These are phyloP conservation scores for Dipus sagitta DNA, from an alignment of 2,797 vertebrate species.

Conservation along the genomic window DNA sequence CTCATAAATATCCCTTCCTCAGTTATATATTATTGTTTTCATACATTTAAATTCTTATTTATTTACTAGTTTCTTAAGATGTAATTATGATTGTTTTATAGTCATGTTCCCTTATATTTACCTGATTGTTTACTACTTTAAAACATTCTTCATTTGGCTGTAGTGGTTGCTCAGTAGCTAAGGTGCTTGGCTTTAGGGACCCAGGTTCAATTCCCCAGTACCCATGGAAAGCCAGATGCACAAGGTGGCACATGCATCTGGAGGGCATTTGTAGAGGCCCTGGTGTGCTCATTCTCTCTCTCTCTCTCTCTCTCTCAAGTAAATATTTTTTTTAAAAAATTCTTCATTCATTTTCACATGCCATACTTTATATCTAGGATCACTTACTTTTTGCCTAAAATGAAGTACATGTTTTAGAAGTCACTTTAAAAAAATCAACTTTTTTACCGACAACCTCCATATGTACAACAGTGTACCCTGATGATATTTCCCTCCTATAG, in stretches of 20 bases:
- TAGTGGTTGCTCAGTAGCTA: too few relatives aligned
- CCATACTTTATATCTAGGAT: neutral
- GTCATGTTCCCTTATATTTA: conserved; percentile 38
- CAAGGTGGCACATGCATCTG: too few relatives aligned
- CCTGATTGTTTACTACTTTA: neutral
- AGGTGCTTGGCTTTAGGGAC: too few relatives aligned
- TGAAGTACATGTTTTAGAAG: neutral
- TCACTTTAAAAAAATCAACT: neutral
- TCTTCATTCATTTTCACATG: neutral
- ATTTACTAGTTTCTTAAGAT: neutral
- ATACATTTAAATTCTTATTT: neutral
- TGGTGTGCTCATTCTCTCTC: too few relatives aligned
- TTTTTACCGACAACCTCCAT: too few relatives aligned
- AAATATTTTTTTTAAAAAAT: neutral
- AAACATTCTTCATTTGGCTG: too few relatives aligned
- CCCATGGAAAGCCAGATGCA: too few relatives aligned
- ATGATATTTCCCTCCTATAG: too few relatives aligned
- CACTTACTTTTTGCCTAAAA: neutral
- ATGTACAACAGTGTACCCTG: too few relatives aligned
- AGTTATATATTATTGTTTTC: neutral
- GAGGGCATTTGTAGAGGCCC: too few relatives aligned
- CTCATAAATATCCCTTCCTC: neutral
- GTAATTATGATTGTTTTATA: conserved; percentile 1
- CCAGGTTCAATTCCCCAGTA: too few relatives aligned
- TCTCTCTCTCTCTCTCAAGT: too few relatives aligned